Conservation (phyloP, 2,113 vertebrate genomes). For the Blennius ocellaris region DNA sequence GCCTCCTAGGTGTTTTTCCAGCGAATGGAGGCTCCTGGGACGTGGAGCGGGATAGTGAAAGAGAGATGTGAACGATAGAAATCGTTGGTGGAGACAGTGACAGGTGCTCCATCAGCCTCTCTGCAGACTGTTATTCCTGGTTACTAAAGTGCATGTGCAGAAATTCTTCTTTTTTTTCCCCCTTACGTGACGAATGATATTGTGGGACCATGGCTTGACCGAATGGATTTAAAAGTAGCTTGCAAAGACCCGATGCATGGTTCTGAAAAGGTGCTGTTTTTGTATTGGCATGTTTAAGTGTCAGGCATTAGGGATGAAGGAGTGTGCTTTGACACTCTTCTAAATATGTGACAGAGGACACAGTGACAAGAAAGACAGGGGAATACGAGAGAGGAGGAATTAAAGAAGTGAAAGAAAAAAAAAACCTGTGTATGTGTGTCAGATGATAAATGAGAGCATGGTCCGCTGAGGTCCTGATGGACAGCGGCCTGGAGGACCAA, state of each 20-base stretch:
- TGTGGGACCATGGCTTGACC: conserved; percentile 34
- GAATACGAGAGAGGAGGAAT: conserved; percentile 9
- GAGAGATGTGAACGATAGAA: background rate
- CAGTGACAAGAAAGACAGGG: background rate
- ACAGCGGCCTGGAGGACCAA: conserved; percentile 68
- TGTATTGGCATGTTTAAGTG: conserved; percentile 13
- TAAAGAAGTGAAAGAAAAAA: conserved; percentile 3
- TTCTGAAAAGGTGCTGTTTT: conserved; percentile 13
- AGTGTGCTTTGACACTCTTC: background rate
- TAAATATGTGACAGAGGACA: background rate
- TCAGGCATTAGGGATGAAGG: conserved; percentile 4
- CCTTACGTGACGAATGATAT: conserved; percentile 34
- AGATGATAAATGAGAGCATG: conserved; percentile 74
- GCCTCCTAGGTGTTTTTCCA: conserved; percentile 51
- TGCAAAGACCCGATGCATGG: background rate
- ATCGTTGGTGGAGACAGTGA: conserved; percentile 12
- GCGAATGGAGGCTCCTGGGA: conserved; percentile 16
- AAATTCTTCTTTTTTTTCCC: conserved; percentile 24
- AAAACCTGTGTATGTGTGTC: conserved; percentile 31
- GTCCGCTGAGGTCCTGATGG: conserved; percentile 71
- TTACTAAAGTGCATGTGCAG: background rate
- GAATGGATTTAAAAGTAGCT: conserved; percentile 16
- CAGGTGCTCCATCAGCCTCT: conserved; percentile 18
- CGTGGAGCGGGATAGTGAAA: too few species aligned
- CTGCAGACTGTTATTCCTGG: conserved; percentile 1